A percentile compares a stretch with the other conserved stretches of the same genome.
These are phyloP conservation scores for Ptychoptera contaminata DNA, from an alignment of 2,888 invertebrate genomes.

Conservation along the genomic window DNA sequence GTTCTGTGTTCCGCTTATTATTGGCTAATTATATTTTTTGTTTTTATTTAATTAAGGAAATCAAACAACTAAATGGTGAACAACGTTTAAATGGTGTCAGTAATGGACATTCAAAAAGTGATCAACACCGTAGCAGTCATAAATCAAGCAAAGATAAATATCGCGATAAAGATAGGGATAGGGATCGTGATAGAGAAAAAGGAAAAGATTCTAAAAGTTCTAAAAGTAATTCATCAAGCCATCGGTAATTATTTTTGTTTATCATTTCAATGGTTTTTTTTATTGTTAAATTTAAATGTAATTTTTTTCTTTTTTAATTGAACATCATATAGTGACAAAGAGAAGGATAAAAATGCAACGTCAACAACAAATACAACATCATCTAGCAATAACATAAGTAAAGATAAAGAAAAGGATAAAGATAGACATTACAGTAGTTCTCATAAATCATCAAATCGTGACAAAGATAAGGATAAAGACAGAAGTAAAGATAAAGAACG, in stretches of 20 bases:
- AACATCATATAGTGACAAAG: too few relatives aligned
- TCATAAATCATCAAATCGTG: constrained; percentile 38
- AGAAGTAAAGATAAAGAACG: constrained; percentile 22
- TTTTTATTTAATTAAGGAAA: constrained; percentile 6
- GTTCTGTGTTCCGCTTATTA: too few relatives aligned
- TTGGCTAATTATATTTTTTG: not conserved
- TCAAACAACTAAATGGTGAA: constrained; percentile 32
- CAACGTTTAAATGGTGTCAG: constrained; percentile 60
- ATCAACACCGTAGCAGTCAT: constrained; percentile 38
- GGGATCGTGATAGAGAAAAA: constrained; percentile 19
- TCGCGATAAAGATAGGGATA: constrained; percentile 34
- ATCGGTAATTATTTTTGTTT: too few relatives aligned
- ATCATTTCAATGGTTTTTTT: too few relatives aligned
- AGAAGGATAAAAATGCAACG: too few relatives aligned
- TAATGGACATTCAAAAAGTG: constrained; percentile 46
- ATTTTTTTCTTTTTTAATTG: too few relatives aligned
- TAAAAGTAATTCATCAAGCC: too few relatives aligned
- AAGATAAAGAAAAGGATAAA: constrained; percentile 26
- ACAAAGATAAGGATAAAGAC: constrained; percentile 30
- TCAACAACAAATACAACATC: constrained; percentile 11
- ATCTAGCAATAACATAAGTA: constrained; percentile 27
- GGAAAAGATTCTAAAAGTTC: constrained; percentile 3
- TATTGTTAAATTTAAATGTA: too few relatives aligned
- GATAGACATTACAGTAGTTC: constrained; percentile 37
- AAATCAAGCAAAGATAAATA: constrained; percentile 43